Base-by-base conservation (phyloP, 2,888 invertebrate species). In the Brachylomia viminalis region DNA sequence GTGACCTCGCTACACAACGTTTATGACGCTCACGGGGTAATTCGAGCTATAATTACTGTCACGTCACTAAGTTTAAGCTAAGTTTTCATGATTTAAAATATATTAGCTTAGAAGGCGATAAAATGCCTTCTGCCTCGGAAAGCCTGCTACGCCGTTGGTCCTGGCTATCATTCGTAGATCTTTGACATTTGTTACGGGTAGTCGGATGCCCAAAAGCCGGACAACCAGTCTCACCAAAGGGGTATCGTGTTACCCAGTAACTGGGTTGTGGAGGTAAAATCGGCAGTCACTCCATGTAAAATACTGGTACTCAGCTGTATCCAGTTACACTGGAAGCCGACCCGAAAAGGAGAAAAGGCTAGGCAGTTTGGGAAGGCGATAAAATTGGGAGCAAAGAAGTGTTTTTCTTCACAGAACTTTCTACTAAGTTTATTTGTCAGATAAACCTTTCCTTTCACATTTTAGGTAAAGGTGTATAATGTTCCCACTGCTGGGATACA, bases 61-160 rank as follows among this genome's bases (percentile, higher is more conserved):
- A 72, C 4, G 49, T 11, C 38, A 71, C 47, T n/a, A n/a, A n/a
- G n/a, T 79, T 71, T 20, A 79, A 56, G 62, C 42, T 45, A 71
- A 71, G 47, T 49, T 77, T 62, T 67, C 78, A 75, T 75, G n/a
- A n/a, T n/a, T n/a, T n/a, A n/a, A 47, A 77, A 47, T 47, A 47
- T 67, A 20, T 15, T 38, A 5, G 67, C 45, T 45, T 23, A 52
- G 42, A 58, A 62, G 49, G 20, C 11, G 20, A 33, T 75, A 33
- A 27, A 76, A 62, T 42, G 42, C 11, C 20, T 42, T 11, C 17
- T 13, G 27, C 2, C 45, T 65, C 13, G 33, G 15, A 38, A n/a
- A 62, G 33, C 15, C 23, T 13, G 11, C 2, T 56, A 17, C 6
- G 27, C 2, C 7, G 27, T 27, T 54, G 13, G 4, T 15, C 1